phyloP scores from a whole-genome alignment of 1,140 invertebrate genomes.

The Listronotus oregonensis region DNA sequence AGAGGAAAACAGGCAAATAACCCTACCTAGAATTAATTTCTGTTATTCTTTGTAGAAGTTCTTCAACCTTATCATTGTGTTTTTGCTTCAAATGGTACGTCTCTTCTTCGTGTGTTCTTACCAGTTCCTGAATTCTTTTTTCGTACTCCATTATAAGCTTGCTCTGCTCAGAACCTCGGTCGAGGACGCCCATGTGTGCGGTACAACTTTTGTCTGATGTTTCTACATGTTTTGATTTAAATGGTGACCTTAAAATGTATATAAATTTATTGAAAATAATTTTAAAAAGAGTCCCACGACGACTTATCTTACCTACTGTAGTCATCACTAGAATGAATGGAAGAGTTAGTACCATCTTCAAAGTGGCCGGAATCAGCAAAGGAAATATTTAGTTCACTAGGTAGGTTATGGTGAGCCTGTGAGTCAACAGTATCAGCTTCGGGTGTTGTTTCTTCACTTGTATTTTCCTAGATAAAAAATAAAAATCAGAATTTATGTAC shows the following conservation, averaged over 20 bases:
- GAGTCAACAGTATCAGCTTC: slow-evolving; percentile 22
- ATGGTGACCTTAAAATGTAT: slow-evolving; percentile 31
- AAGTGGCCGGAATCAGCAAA: slow-evolving; percentile 85
- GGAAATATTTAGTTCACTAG: slow-evolving; percentile 68
- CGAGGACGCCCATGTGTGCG: slow-evolving; percentile 54
- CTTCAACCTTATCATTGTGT: slow-evolving; percentile 80
- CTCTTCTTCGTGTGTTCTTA: slow-evolving; percentile 70
- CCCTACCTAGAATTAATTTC: slow-evolving; percentile 74
- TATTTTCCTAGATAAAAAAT: slow-evolving; percentile 33
- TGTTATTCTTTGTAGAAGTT: slow-evolving; percentile 74
- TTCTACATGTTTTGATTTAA: slow-evolving; percentile 51
- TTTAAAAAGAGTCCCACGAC: too few species aligned
- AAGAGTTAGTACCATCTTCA: slow-evolving; percentile 66
- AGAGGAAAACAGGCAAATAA: too few species aligned
- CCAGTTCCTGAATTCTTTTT: slow-evolving; percentile 72
- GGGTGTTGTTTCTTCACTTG: slow-evolving; percentile 38
- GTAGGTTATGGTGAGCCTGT: slow-evolving; percentile 47
- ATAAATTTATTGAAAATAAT: neutral
- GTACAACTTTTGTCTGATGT: slow-evolving; percentile 63
- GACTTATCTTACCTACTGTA: slow-evolving; percentile 16
- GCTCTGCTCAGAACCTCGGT: slow-evolving; percentile 66
- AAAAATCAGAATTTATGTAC: neutral
- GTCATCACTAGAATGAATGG: slow-evolving; percentile 71
- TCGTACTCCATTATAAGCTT: slow-evolving; percentile 73
- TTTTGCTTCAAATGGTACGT: slow-evolving; percentile 73